Conservation (phyloP, 2,113 vertebrate genomes). For the Cyanoliseus patagonus region DNA sequence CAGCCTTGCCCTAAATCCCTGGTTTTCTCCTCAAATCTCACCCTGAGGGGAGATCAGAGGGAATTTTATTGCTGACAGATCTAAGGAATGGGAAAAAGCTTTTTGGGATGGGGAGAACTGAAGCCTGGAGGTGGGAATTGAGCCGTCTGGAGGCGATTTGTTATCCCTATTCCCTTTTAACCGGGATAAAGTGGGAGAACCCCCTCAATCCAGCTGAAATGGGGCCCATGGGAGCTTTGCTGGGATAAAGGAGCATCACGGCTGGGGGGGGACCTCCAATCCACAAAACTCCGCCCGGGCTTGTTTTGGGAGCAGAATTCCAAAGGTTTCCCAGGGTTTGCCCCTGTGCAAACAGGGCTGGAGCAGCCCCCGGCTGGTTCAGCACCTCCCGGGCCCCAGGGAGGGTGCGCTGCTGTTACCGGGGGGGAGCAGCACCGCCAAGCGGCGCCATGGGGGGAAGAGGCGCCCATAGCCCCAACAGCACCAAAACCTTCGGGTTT, state of each 20-base stretch:
- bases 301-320: fast-evolving
- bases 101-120: fast-evolving
- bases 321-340: background rate
- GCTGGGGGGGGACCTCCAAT: fast-evolving
- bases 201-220: fast-evolving
- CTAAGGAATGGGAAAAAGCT: background rate
- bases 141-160: fast-evolving
- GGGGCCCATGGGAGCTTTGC: fast-evolving
- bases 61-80: background rate
- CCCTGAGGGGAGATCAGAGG: fast-evolving
- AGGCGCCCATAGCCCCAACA: background rate
- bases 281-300: fast-evolving
- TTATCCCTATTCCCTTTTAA: background rate
- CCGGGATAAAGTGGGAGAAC: fast-evolving
- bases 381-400: background rate
- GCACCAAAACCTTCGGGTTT: fast-evolving
- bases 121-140: fast-evolving
- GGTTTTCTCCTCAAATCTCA: background rate
- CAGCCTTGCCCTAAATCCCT: fast-evolving
- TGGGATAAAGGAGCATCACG: background rate
- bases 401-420: fast-evolving
- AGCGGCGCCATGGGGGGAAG: background rate
- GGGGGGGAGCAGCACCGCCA: background rate
- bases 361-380: fast-evolving
- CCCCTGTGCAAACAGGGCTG: fast-evolving